These are phyloP conservation scores for Arvicanthis niloticus DNA, from an alignment of 2,113 vertebrate species.

Conservation along the genomic window DNA sequence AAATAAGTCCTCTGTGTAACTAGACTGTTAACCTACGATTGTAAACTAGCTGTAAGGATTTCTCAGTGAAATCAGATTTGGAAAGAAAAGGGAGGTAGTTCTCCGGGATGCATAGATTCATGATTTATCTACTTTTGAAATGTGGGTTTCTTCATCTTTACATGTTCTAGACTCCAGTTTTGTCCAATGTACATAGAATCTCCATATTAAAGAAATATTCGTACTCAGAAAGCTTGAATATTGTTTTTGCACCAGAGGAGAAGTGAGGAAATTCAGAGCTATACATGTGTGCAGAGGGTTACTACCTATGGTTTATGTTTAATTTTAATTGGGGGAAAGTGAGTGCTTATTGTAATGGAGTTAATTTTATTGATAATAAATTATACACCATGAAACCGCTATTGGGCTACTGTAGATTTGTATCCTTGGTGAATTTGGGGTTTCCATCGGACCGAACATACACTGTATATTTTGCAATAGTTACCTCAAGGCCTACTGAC, in stretches of 20 bases:
- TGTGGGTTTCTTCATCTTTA: slow-evolving; percentile 83
- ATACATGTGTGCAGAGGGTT: slow-evolving; percentile 88
- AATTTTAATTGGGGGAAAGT: slow-evolving; percentile 85
- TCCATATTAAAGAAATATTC: slow-evolving; percentile 83
- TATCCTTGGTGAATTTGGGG: slow-evolving; percentile 84
- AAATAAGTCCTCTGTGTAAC: slow-evolving; percentile 86
- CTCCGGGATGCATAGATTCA: slow-evolving; percentile 77
- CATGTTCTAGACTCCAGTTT: slow-evolving; percentile 81
- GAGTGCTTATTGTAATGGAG: slow-evolving; percentile 88
- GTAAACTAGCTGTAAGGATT: slow-evolving; percentile 84
- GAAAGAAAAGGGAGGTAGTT: slow-evolving; percentile 23
- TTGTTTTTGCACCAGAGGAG: slow-evolving; percentile 87
- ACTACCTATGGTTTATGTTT: slow-evolving; percentile 92
- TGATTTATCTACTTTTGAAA: slow-evolving; percentile 78
- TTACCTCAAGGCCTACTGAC: slow-evolving; percentile 97
- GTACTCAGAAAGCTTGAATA: slow-evolving; percentile 84
- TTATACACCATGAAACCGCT: slow-evolving; percentile 88
- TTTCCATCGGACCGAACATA: slow-evolving; percentile 85
- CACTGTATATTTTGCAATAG: slow-evolving; percentile 93
- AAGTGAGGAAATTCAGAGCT: slow-evolving; percentile 87
- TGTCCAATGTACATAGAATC: slow-evolving; percentile 85
- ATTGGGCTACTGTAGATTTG: slow-evolving; percentile 89
- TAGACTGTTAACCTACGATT: slow-evolving; percentile 87
- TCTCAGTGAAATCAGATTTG: slow-evolving; percentile 69
- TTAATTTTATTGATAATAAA: slow-evolving; percentile 93